phyloP scores from a whole-genome alignment of 1,140 invertebrate species.

The Ceratina japonica region DNA sequence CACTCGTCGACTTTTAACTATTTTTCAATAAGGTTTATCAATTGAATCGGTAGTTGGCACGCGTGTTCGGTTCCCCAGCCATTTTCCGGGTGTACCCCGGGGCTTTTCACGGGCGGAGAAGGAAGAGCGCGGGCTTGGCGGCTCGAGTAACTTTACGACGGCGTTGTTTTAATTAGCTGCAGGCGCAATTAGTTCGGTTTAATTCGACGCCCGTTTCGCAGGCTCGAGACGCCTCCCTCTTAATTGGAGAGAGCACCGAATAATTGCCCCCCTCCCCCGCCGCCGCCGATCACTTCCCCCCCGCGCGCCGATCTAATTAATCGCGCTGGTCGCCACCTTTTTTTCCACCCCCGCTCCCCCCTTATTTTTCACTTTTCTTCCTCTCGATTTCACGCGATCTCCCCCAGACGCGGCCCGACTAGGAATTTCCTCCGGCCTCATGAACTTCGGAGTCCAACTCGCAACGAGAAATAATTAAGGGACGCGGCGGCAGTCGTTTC shows the following conservation, averaged over 20 bases:
- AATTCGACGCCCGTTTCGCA: constrained; percentile 44
- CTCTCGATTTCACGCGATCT: background rate
- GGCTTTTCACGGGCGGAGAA: constrained; percentile 14
- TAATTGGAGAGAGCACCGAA: constrained; percentile 44
- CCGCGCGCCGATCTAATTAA: constrained; percentile 46
- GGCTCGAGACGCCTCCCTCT: constrained; percentile 40
- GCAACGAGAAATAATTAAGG: constrained; percentile 27
- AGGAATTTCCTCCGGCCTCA: constrained; percentile 3
- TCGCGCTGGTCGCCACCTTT: constrained; percentile 16
- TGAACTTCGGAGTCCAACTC: constrained; percentile 4
- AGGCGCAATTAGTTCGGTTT: constrained; percentile 49
- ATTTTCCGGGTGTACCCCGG: constrained; percentile 4
- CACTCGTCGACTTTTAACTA: background rate
- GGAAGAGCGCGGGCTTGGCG: background rate
- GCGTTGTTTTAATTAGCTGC: constrained; percentile 52
- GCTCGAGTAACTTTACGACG: constrained; percentile 40
- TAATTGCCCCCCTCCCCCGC: constrained; percentile 20
- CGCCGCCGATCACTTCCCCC: constrained; percentile 22
- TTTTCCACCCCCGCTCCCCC: no score
- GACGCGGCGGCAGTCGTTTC: background rate
- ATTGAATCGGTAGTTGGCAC: background rate
- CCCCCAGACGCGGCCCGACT: background rate
- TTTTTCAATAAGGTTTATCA: background rate
- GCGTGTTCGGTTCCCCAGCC: background rate
- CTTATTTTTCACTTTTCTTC: background rate